Conservation (phyloP, 1,140 invertebrate genomes). For the Leptestheria dahalacensis region DNA sequence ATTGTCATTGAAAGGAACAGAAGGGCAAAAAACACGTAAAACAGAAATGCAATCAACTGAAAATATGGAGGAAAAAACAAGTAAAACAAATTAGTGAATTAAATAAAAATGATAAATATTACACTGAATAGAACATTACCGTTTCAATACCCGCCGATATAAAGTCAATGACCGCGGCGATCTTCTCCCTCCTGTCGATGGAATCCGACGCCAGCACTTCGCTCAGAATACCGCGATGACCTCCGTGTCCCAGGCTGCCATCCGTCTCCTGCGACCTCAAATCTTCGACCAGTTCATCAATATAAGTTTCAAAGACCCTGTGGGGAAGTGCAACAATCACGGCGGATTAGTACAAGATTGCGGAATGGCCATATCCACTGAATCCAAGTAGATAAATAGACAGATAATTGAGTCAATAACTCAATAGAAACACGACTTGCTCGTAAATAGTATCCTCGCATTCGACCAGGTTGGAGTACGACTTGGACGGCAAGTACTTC, state of each 20-base stretch:
- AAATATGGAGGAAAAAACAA: too few relatives aligned
- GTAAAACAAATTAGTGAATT: too few relatives aligned
- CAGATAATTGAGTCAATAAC: slow-evolving; percentile 2
- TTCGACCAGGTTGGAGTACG: slow-evolving; percentile 51
- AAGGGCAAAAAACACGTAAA: too few relatives aligned
- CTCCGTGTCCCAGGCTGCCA: slow-evolving; percentile 28
- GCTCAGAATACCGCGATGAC: slow-evolving; percentile 6
- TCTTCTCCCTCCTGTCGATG: slow-evolving; percentile 61
- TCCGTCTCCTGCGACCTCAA: slow-evolving; percentile 43
- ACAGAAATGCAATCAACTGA: too few relatives aligned
- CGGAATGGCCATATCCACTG: too few relatives aligned
- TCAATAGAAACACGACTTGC: slow-evolving; percentile 26
- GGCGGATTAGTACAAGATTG: too few relatives aligned
- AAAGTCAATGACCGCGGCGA: slow-evolving; percentile 68
- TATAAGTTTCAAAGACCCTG: slow-evolving; percentile 18
- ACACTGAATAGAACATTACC: slow-evolving; percentile 36
- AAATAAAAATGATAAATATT: too few relatives aligned
- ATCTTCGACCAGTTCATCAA: slow-evolving; percentile 54
- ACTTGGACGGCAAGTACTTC: slow-evolving; percentile 57
- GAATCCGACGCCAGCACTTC: slow-evolving; percentile 46
- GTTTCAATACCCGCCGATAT: slow-evolving; percentile 74
- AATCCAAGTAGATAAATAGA: too few relatives aligned
- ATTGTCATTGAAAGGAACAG: too few relatives aligned
- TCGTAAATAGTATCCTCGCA: slow-evolving; percentile 66
- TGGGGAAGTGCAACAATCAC: too few relatives aligned